These are phyloP conservation scores for Erpetoichthys calabaricus DNA, from an alignment of 2,797 vertebrate species.

Conservation along the genomic window DNA sequence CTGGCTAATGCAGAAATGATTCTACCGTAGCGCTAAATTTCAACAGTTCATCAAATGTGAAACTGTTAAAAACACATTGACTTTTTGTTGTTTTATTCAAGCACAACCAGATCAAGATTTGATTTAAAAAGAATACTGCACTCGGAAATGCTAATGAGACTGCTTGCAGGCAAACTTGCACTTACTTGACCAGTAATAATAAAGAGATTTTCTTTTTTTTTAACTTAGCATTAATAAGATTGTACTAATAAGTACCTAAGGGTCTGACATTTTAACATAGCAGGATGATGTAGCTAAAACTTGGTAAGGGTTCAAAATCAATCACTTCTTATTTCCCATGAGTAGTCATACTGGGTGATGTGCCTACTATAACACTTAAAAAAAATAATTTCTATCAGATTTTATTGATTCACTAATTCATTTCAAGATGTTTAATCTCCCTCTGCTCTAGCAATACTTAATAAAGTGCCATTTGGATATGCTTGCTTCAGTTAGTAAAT, in stretches of 20 bases:
- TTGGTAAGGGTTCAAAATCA: constrained; percentile 1
- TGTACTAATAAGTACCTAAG: background rate
- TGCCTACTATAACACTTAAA: no score
- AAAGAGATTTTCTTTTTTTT: constrained; percentile 25
- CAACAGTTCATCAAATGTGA: constrained; percentile 37
- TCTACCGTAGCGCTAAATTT: constrained; percentile 37
- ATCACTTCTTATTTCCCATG: background rate
- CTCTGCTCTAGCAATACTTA: no score
- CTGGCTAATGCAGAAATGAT: constrained; percentile 53
- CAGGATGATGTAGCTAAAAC: constrained; percentile 5
- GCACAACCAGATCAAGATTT: constrained; percentile 40
- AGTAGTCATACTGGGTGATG: no score
- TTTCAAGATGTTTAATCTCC: no score
- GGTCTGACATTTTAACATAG: constrained; percentile 1
- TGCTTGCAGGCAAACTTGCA: constrained; percentile 21
- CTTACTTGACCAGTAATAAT: constrained; percentile 34
- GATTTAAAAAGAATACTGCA: constrained; percentile 42
- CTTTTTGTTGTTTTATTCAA: constrained; percentile 42
- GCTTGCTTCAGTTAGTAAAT: no score
- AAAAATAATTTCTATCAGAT: no score
- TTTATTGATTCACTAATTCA: no score
- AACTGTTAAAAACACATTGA: constrained; percentile 51
- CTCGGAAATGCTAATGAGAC: constrained; percentile 41
- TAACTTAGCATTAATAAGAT: no score
- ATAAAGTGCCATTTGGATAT: no score